Evolutionary conservation across 1,140 invertebrate species (phyloP).

Genomic region (Caenorhabditis latens): DNA sequence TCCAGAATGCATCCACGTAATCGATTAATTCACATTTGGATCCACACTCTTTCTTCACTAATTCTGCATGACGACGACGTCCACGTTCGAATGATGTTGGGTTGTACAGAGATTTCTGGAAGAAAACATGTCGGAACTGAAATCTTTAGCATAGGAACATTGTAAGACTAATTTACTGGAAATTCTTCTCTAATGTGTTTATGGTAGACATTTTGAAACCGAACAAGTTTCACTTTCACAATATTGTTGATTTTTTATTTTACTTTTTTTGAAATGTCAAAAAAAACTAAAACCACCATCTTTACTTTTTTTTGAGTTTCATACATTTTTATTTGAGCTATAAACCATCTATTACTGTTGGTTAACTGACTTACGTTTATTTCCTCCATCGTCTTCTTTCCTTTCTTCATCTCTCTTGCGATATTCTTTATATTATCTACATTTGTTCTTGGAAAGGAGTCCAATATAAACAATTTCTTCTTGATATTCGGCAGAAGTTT

Average conservation of each 20-base stretch:
- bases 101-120: neutral
- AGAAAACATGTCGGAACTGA: neutral
- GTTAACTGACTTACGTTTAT: neutral
- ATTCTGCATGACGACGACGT: slow-evolving; percentile 3
- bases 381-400: slow-evolving; percentile 13
- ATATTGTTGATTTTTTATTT: too few species aligned
- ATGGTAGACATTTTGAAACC: too few species aligned
- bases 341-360: neutral
- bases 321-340: neutral
- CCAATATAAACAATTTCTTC: neutral
- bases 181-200: too few species aligned
- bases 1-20: slow-evolving; percentile 11
- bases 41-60: slow-evolving; percentile 7
- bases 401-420: neutral
- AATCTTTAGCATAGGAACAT: too few species aligned
- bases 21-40: slow-evolving; percentile 30
- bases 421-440: neutral
- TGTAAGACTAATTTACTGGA: too few species aligned
- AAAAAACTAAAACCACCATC: too few species aligned
- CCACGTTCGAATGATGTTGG: neutral
- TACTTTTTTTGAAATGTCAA: too few species aligned
- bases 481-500: slow-evolving; percentile 13
- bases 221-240: too few species aligned
- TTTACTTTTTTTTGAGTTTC: too few species aligned
- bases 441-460: neutral